Evolutionary conservation across 30 jellyfish, hydroid and myxozoan species (phyloP).

Genomic region (Cassiopea xamachana): DNA sequence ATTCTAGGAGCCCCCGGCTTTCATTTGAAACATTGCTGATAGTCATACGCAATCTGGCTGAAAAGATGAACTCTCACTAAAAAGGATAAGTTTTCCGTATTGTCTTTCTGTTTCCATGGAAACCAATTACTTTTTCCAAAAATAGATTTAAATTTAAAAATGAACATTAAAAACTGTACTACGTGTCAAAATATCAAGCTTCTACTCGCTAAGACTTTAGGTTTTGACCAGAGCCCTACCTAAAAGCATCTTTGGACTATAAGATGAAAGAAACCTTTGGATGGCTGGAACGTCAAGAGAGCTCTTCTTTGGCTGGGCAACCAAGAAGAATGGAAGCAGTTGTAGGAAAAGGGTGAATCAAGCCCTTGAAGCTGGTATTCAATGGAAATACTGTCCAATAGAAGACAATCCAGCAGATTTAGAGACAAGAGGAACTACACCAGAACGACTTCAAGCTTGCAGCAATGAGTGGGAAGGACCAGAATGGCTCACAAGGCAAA

Average conservation of each 20-base stretch:
- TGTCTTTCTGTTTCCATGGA: background rate
- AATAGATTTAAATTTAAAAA: background rate
- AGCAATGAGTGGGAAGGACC: constrained; percentile 60
- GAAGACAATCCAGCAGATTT: constrained; percentile 71
- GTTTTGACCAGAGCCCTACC: background rate
- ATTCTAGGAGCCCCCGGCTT: background rate
- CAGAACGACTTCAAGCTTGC: constrained; percentile 14
- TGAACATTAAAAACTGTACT: background rate
- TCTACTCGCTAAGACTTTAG: background rate
- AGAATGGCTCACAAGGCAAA: constrained; percentile 38
- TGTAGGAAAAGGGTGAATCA: constrained; percentile 42
- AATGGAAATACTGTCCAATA: constrained; percentile 67
- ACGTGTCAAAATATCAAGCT: background rate
- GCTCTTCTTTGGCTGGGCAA: constrained; percentile 62
- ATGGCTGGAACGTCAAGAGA: constrained; percentile 49
- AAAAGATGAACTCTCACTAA: background rate
- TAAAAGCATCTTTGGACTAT: background rate
- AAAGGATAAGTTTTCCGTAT: background rate
- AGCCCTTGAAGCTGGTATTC: constrained; percentile 40
- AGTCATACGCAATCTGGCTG: background rate
- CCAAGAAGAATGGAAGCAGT: constrained; percentile 64
- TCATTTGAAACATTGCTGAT: background rate
- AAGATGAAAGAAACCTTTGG: constrained; percentile 24
- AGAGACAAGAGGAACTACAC: constrained; percentile 73
- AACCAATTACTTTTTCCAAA: background rate